These are phyloP conservation scores for Chrysochloris asiatica DNA, from an alignment of 2,113 vertebrate species.

Conservation along the genomic window DNA sequence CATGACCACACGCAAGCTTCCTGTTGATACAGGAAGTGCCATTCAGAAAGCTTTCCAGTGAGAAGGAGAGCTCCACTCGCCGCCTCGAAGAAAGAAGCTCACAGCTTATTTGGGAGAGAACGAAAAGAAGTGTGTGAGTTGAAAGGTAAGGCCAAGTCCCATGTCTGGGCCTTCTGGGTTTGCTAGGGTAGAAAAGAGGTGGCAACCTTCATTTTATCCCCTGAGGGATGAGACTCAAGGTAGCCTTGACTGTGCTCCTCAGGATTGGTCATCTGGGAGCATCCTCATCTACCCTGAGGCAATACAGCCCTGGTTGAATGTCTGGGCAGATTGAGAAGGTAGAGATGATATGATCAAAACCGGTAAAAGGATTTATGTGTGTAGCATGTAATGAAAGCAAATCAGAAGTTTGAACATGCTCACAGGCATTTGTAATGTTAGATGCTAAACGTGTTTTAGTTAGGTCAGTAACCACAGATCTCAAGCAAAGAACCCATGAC, in stretches of 20 bases:
- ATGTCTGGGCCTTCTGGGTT: not conserved
- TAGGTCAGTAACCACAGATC: not conserved
- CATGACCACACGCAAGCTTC: slow-evolving; percentile 67
- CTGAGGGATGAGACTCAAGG: accelerated
- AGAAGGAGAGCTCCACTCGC: not conserved
- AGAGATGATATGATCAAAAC: not conserved
- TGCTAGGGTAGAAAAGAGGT: not conserved
- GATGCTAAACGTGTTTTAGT: not conserved
- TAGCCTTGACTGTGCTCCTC: not conserved
- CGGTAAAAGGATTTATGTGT: not conserved
- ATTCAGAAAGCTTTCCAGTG: slow-evolving; percentile 57
- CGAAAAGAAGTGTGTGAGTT: not conserved
- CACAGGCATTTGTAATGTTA: not conserved
- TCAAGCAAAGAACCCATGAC: not conserved
- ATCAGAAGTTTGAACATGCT: not conserved
- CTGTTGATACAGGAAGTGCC: slow-evolving; percentile 75
- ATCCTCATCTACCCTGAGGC: no score
- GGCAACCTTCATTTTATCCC: no score
- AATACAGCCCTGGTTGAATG: not conserved
- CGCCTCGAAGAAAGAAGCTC: slow-evolving; percentile 4
- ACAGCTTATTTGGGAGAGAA: not conserved
- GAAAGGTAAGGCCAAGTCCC: slow-evolving; percentile 56
- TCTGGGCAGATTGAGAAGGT: not conserved
- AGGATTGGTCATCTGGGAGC: not conserved
- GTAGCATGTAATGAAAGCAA: not conserved